Base-by-base conservation (phyloP, 2,797 vertebrate genomes). In the Peromyscus eremicus region DNA sequence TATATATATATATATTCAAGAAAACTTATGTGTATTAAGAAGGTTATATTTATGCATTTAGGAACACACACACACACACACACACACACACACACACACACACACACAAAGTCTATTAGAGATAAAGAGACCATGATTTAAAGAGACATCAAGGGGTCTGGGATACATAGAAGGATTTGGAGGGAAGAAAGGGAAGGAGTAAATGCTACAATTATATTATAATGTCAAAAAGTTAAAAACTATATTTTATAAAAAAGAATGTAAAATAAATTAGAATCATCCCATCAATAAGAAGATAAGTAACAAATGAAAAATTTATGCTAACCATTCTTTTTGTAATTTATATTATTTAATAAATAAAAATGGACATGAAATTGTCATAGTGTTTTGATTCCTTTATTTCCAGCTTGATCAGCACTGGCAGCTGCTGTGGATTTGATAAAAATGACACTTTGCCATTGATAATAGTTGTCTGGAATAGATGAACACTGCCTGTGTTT, bases 291-390 rank as follows among this genome's bases (percentile, higher is more conserved):
- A 12, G 21, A 34, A 73, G 60, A 11, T 37, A 60, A 75, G 46
- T n/a, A 81, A 23, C 60, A 91, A 92, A 88, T 19, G 60, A 95
- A 76, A 76, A 66, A 60, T 70, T 40, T 79, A 64, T 29, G 19
- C 7, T 60, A 82, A 62, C 1, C 52, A 85, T 77, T 17, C 55
- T 66, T 66, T 55, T 64, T 62, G 13, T 89, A 68, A 80, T 84
- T 89, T 70, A 79, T 32, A 89, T 77, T 79, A 9, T 70, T 85
- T 86, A 70, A n/a, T 88, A 77, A 81, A 46, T 73, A 94, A 88
- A n/a, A 46, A 77, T 9, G 6, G 8, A 70, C n/a, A n/a, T 80
- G n/a, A 96, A 77, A 52, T 76, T 32, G 12, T 17, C 60, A 62
- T 32, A 62, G 55, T 82, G 16, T 55, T 94, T 92, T 81, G 79